phyloP scores from a whole-genome alignment of 2,888 invertebrate species.

The Dryobotodes eremita region DNA sequence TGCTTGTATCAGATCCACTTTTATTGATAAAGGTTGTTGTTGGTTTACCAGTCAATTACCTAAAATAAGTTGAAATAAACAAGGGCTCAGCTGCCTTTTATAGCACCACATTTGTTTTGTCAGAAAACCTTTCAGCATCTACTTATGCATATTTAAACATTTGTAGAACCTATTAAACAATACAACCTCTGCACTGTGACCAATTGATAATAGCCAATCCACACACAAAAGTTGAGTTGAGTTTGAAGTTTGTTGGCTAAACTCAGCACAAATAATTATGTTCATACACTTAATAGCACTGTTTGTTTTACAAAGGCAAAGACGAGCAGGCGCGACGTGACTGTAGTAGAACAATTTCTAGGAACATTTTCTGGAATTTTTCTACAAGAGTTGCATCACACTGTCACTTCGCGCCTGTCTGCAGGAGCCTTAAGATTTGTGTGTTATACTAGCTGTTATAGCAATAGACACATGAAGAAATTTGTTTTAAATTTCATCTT shows the following conservation, averaged over 20 bases:
- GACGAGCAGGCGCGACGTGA: no score
- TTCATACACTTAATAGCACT: not conserved
- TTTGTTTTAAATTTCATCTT: constrained; percentile 14
- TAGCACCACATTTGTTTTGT: not conserved
- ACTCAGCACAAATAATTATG: not conserved
- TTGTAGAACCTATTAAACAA: not conserved
- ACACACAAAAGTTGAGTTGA: not conserved
- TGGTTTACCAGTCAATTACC: not conserved
- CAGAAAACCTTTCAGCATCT: not conserved
- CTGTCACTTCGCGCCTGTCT: no score
- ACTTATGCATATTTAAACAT: no score
- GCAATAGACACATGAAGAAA: not conserved
- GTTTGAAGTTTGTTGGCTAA: not conserved
- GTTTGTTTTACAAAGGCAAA: no score
- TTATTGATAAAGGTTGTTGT: not conserved
- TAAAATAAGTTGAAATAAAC: not conserved
- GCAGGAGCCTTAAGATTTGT: not conserved
- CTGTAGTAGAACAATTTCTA: no score
- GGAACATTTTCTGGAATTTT: no score
- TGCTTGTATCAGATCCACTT: not conserved
- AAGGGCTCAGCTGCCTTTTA: not conserved
- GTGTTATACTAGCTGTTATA: not conserved
- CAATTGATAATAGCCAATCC: no score
- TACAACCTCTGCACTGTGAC: no score
- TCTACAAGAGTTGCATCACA: no score